Conservation (phyloP, 2,888 invertebrate genomes). For the Thysanoteuthis rhombus region DNA sequence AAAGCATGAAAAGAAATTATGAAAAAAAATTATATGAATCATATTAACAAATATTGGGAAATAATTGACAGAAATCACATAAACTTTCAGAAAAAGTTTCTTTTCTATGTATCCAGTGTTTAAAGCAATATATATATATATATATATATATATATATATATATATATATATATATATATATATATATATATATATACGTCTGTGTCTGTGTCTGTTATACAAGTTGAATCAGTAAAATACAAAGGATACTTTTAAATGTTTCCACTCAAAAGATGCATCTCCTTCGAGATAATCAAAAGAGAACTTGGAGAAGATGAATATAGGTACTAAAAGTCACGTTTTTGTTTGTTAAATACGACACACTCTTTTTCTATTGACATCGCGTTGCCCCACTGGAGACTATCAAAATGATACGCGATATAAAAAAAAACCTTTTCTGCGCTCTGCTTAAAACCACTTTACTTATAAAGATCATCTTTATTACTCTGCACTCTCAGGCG, state of each 20-base stretch:
- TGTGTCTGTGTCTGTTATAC: neutral
- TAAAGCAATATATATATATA: too few relatives aligned
- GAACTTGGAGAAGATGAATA: neutral
- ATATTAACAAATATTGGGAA: too few relatives aligned
- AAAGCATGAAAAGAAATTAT: too few relatives aligned
- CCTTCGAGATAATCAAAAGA: neutral
- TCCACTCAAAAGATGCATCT: neutral
- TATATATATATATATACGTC: neutral
- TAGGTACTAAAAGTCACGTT: neutral
- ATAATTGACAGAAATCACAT: too few relatives aligned
- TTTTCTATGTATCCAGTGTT: too few relatives aligned
- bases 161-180: neutral
- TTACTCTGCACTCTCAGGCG: neutral
- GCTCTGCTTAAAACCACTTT: neutral
- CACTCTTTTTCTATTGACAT: neutral
- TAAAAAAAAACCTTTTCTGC: neutral
- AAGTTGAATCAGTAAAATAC: neutral
- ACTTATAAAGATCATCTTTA: neutral
- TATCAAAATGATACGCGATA: neutral
- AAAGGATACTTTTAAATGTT: neutral
- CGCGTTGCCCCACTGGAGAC: too few relatives aligned
- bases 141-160: neutral
- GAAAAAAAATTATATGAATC: too few relatives aligned
- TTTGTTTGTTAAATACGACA: neutral
- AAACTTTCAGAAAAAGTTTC: too few relatives aligned